These are phyloP conservation scores for Dermatemys mawii DNA, from an alignment of 2,113 vertebrate genomes.

Conservation along the genomic window DNA sequence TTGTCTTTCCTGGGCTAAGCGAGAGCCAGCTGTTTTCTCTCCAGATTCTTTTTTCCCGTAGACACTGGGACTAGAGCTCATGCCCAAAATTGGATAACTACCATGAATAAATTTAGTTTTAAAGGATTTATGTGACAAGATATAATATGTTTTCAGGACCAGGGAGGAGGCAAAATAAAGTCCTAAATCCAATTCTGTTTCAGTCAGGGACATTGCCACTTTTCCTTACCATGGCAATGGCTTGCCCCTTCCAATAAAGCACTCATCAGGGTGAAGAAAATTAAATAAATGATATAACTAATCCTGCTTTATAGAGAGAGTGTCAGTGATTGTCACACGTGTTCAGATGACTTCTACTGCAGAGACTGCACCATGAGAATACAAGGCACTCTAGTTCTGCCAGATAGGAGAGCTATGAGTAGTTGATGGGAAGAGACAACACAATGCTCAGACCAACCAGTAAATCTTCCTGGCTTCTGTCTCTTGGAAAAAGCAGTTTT, in stretches of 20 bases:
- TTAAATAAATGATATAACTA: not conserved
- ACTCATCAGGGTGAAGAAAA: not conserved
- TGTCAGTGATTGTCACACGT: not conserved
- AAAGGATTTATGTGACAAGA: rapidly evolving
- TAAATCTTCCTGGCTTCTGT: not conserved
- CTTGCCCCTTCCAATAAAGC: not conserved
- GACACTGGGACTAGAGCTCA: not conserved
- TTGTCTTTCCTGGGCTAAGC: rapidly evolving
- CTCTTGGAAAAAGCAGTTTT: not conserved
- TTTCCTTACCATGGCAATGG: not conserved
- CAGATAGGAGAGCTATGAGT: not conserved
- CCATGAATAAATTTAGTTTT: not conserved
- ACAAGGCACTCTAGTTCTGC: not conserved
- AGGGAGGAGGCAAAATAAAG: not conserved
- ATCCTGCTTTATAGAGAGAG: not conserved
- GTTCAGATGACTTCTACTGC: not conserved
- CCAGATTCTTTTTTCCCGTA: not conserved
- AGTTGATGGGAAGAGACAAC: not conserved
- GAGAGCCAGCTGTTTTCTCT: slow-evolving; percentile 16
- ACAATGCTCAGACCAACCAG: not conserved
- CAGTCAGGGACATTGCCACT: rapidly evolving
- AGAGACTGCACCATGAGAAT: not conserved
- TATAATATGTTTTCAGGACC: rapidly evolving
- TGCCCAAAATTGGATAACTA: not conserved
- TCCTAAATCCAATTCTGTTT: not conserved